These are phyloP conservation scores for Catocala fraxini DNA, from an alignment of 2,888 invertebrate species.

Conservation along the genomic window DNA sequence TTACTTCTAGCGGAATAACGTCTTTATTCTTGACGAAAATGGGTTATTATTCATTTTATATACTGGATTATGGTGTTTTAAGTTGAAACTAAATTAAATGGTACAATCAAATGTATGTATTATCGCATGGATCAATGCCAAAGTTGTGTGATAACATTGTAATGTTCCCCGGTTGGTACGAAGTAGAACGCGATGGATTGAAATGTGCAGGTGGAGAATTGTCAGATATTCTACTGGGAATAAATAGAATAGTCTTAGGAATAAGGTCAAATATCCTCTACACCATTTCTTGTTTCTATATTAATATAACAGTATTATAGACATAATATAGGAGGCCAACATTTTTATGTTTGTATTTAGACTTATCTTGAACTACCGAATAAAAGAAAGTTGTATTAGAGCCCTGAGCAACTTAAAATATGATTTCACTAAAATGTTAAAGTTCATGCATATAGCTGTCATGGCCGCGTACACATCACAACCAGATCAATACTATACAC, in stretches of 20 bases:
- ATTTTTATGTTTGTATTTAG: too few species aligned
- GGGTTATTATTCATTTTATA: conserved; percentile 65
- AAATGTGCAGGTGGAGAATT: conserved; percentile 26
- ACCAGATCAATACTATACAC: too few species aligned
- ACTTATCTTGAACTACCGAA: too few species aligned
- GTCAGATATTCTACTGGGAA: background rate
- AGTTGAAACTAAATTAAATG: conserved; percentile 54
- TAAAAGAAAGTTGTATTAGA: too few species aligned
- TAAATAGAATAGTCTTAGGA: background rate
- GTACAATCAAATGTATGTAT: conserved; percentile 58
- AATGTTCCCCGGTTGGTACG: conserved; percentile 28
- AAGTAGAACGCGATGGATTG: conserved; percentile 17
- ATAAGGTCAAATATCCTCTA: conserved; percentile 10
- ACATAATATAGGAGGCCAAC: too few species aligned
- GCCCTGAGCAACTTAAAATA: too few species aligned
- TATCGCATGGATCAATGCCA: conserved; percentile 69
- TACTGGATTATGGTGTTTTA: conserved; percentile 52
- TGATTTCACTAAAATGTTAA: too few species aligned
- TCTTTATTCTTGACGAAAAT: conserved; percentile 67
- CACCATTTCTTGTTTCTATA: too few species aligned
- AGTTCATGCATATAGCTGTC: too few species aligned
- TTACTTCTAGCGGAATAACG: conserved; percentile 59
- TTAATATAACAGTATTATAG: too few species aligned
- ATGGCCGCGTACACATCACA: too few species aligned
- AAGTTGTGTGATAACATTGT: conserved; percentile 50